Evolutionary conservation across 2,888 invertebrate genomes (phyloP).

Genomic region (Dolomedes plantarius): DNA sequence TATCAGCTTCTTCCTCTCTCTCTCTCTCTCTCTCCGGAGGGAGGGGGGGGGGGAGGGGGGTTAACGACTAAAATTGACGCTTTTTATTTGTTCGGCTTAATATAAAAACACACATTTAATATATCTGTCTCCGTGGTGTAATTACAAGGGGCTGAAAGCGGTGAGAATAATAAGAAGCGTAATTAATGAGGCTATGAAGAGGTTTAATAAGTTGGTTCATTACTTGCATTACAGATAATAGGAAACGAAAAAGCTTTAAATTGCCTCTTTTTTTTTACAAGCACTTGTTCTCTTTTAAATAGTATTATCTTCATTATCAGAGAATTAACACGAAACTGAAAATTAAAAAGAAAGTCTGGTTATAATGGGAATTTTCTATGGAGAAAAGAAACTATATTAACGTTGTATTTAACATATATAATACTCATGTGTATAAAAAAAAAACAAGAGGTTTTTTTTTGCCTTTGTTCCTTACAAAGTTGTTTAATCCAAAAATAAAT

Average conservation of each 20-base stretch:
- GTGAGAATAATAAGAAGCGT: slow-evolving; percentile 9
- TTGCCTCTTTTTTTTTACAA: not conserved
- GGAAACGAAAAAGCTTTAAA: not conserved
- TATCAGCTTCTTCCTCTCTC: slow-evolving; percentile 13
- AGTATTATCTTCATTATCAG: not conserved
- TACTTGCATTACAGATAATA: slow-evolving; percentile 6
- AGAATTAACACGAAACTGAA: not conserved
- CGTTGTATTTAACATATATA: no score
- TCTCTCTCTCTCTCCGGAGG: no score
- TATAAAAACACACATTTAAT: slow-evolving; percentile 11
- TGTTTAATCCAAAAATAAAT: no score
- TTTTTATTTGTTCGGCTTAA: slow-evolving; percentile 13
- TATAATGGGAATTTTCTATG: no score
- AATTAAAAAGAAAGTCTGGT: no score
- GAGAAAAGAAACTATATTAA: no score
- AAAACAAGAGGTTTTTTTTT: no score
- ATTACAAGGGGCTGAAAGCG: not conserved
- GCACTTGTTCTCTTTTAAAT: not conserved
- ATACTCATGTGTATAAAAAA: no score
- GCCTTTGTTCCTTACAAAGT: no score
- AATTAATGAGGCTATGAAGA: not conserved
- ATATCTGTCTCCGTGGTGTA: not conserved
- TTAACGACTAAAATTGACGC: slow-evolving; percentile 1
- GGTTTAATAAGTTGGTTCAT: not conserved
- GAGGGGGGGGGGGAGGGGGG: not conserved